Conservation (phyloP, 2,113 vertebrate genomes). For the Neoarius graeffei region DNA sequence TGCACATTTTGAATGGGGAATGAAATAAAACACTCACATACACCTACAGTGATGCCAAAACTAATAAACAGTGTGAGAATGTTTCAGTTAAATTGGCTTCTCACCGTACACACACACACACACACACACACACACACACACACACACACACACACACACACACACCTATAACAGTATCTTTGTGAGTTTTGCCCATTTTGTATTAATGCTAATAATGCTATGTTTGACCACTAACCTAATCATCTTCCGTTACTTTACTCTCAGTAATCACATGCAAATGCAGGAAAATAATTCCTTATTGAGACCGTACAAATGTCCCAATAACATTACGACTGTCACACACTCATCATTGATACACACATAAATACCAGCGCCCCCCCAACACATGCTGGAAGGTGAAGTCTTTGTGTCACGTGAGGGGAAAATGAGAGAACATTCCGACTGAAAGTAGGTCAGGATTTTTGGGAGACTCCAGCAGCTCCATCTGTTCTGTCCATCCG, state of each 20-base stretch:
- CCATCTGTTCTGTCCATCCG: constrained; percentile 42
- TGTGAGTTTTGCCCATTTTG: neutral
- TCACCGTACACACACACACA: constrained; percentile 29
- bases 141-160: constrained; percentile 33
- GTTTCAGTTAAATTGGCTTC: constrained; percentile 63
- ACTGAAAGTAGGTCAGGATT: constrained; percentile 50
- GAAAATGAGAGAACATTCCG: constrained; percentile 41
- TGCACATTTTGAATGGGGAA: constrained; percentile 2
- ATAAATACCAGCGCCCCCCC: neutral
- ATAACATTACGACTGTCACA: neutral
- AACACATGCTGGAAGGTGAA: constrained; percentile 18
- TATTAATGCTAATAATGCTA: neutral
- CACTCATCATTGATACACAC: neutral
- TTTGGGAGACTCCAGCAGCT: constrained; percentile 18
- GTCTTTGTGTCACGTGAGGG: constrained; percentile 31
- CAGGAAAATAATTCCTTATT: neutral
- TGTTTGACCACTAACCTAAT: neutral
- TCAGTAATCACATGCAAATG: neutral
- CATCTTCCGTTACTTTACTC: neutral
- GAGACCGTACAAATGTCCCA: neutral
- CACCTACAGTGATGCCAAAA: constrained; percentile 69
- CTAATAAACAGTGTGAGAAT: constrained; percentile 80
- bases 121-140: constrained; percentile 29
- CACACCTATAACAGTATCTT: neutral
- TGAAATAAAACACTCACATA: constrained; percentile 72